Evolutionary conservation across 2,888 invertebrate genomes (phyloP), one percentile per base, ranked within the genome.

Genomic region (Romanomermis culicivorax): DNA sequence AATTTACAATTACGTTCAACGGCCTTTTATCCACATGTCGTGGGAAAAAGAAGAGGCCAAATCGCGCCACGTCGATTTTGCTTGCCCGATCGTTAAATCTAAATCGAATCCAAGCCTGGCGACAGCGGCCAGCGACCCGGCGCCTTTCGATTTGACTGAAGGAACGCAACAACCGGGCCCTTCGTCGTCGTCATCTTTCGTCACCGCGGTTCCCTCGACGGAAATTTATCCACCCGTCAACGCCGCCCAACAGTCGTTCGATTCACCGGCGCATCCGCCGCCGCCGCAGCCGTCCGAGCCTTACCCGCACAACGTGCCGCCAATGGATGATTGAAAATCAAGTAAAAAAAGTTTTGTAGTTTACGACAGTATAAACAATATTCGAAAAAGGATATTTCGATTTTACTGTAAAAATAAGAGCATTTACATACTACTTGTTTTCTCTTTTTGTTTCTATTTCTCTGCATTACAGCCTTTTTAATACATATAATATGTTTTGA

Each of bases 1-100:
- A 1, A 93, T 99, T 61, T 99, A 99, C 75, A 97, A 95, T 73
- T 99, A 99, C 71, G 95, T 99, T 0, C 97, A 99, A 69, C 77
- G 97, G 1, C 97, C 97, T 0, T 99, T 99, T 72, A 85, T 99
- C 54, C 89, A 93, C 68, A 88, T 89, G 85, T 89, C 89, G 0
- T 99, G 97, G 97, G 97, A 99, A 70, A 99, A 99, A 66, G 97
- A 99, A 67, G 97, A 99, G 66, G 95, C 93, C 0, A 91, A 93
- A 68, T 89, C 88, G 66, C 80, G 97, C 1, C 97, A 99, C 69
- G 97, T 99, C 0, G 97, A 99, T 71, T 99, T 68, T 54, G 68
- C 68, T 27, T 68, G 67, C 56, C 68, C 68, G 7, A 67, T 68
- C 53, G 67, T 68, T 20, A 68, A 68, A 59, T 65, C 64, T 36